Percentiles rank a stretch among this genome's conserved stretches.
These are phyloP conservation scores for Phyllotis vaccarum DNA, from an alignment of 2,797 vertebrate species.

Conservation along the genomic window DNA sequence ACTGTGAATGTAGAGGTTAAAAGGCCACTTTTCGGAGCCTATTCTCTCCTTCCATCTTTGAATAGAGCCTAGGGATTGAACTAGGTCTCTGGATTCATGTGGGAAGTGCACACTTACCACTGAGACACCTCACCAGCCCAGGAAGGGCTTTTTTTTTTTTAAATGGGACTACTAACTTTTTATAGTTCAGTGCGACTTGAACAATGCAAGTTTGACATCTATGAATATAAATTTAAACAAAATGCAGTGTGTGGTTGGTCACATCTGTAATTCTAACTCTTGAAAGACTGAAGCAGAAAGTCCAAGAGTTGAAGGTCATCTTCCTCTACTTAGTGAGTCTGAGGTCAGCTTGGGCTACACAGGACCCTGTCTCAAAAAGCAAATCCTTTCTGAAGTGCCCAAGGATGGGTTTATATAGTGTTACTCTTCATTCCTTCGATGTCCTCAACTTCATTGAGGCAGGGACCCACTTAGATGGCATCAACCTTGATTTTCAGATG, in stretches of 20 bases:
- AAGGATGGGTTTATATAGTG: not conserved
- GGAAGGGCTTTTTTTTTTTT: not conserved
- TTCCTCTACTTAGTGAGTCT: not conserved
- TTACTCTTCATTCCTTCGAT: not conserved
- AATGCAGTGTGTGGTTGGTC: not conserved
- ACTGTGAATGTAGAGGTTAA: not conserved
- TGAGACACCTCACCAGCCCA: not conserved
- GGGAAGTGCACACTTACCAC: too few relatives aligned
- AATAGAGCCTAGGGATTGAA: not conserved
- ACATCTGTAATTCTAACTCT: not conserved
- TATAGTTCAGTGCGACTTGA: not conserved
- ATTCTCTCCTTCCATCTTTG: not conserved
- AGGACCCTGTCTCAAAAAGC: not conserved
- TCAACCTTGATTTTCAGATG: not conserved
- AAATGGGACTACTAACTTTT: not conserved
- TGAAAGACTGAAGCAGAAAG: not conserved
- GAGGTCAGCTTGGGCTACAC: not conserved
- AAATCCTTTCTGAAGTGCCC: not conserved
- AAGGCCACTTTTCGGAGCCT: not conserved
- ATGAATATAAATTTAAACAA: not conserved
- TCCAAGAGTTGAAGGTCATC: not conserved
- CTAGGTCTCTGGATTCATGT: not conserved
- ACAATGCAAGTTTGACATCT: conserved; percentile 53
- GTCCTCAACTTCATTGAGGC: too few relatives aligned
- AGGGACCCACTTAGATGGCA: not conserved